These are phyloP conservation scores for Congeria kusceri DNA, from an alignment of 2,888 invertebrate species.

Conservation along the genomic window DNA sequence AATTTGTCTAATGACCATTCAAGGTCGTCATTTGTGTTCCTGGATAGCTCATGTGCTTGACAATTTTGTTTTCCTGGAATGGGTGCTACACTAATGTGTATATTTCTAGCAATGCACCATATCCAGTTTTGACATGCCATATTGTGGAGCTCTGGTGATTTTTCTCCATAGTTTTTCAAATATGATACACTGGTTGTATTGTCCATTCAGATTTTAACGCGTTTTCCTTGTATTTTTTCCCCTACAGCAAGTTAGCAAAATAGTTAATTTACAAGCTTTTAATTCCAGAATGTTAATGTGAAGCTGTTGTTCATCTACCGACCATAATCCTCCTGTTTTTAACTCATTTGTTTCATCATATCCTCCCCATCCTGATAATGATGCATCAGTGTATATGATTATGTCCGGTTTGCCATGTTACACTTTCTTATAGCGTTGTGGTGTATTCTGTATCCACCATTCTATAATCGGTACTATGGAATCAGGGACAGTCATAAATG, in stretches of 20 bases:
- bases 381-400: conserved; percentile 41
- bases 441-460: conserved; percentile 51
- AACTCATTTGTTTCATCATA: conserved; percentile 6
- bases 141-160: conserved; percentile 24
- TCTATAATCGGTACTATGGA: conserved; percentile 12
- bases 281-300: conserved; percentile 53
- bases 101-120: conserved; percentile 43
- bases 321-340: conserved; percentile 34
- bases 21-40: conserved; percentile 25
- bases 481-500: conserved; percentile 19
- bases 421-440: conserved; percentile 15
- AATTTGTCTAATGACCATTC: conserved; percentile 37
- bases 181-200: conserved; percentile 53
- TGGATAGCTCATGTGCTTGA: conserved; percentile 21
- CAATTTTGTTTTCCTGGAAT: conserved; percentile 31
- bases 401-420: conserved; percentile 24
- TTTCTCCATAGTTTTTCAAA: conserved; percentile 37
- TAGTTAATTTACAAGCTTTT: conserved; percentile 32
- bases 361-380: conserved; percentile 45
- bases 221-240: not conserved
- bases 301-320: conserved; percentile 2
- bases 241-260: conserved; percentile 29
- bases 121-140: conserved; percentile 42
- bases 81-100: conserved; percentile 35
- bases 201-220: conserved; percentile 47